A percentile compares a stretch with the other conserved stretches of the same genome.
Conservation (phyloP, 2,888 invertebrate genomes). For the Parthenolecanium corni region DNA sequence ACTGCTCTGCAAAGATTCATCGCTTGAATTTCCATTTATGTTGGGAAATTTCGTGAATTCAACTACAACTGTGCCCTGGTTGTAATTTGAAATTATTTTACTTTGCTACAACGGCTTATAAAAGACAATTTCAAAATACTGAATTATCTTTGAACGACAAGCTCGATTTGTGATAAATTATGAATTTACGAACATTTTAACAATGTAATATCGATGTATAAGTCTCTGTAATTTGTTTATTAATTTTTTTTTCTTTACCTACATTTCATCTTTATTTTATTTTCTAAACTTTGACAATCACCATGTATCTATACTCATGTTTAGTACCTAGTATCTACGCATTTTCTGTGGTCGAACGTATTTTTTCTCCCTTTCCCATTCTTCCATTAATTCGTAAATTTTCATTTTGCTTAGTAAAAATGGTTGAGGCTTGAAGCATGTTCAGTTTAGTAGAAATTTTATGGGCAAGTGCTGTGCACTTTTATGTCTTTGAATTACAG, state of each 20-base stretch:
- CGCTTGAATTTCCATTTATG: too few relatives aligned
- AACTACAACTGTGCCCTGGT: too few relatives aligned
- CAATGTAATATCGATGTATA: background rate
- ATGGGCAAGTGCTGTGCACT: background rate
- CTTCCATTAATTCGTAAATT: background rate
- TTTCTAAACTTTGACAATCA: conserved; percentile 14
- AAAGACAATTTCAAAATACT: background rate
- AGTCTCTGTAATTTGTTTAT: background rate
- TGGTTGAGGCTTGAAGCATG: too few relatives aligned
- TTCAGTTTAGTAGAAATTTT: background rate
- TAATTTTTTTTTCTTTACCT: background rate
- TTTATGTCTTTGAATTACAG: background rate
- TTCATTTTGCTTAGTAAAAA: background rate
- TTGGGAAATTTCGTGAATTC: too few relatives aligned
- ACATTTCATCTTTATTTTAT: background rate
- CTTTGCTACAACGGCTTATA: background rate
- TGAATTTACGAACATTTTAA: background rate
- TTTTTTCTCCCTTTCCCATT: background rate
- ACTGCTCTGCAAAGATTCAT: too few relatives aligned
- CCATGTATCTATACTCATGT: background rate
- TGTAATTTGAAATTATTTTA: too few relatives aligned
- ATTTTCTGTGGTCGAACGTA: background rate
- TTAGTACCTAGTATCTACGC: background rate
- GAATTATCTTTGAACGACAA: background rate
- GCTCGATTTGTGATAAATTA: background rate